phyloP scores from a whole-genome alignment of 2,113 vertebrate genomes.

The Vulpes vulpes region DNA sequence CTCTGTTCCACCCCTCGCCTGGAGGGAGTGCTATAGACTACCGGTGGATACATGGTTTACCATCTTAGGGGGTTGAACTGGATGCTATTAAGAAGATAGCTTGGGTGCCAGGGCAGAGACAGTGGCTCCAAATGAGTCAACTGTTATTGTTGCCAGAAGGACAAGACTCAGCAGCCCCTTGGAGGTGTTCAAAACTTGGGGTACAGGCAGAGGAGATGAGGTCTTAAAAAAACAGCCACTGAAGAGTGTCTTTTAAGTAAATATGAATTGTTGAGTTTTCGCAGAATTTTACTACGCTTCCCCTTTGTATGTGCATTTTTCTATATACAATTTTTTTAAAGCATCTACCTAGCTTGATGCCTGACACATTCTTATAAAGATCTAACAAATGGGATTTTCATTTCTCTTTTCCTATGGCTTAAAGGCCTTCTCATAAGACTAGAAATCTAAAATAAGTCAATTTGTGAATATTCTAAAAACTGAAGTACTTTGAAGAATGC shows the following conservation, averaged over 20 bases:
- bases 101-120: neutral
- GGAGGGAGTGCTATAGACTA: neutral
- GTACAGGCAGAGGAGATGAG: neutral
- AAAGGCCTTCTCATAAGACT: neutral
- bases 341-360: neutral
- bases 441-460: constrained; percentile 19
- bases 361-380: neutral
- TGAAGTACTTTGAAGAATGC: neutral
- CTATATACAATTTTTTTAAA: neutral
- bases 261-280: neutral
- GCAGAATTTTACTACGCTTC: neutral
- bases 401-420: neutral
- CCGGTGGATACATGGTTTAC: neutral
- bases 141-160: neutral
- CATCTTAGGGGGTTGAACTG: no score
- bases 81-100: neutral
- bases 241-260: neutral
- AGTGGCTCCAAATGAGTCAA: neutral
- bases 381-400: neutral
- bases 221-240: neutral
- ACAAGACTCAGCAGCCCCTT: constrained; percentile 7
- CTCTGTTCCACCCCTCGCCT: accelerated
- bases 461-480: constrained; percentile 49
- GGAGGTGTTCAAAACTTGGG: neutral
- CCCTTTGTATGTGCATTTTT: neutral